Evolutionary conservation across 2,797 vertebrate genomes (phyloP), one percentile per base, ranked within the genome.

Genomic region (Petrocephalus schoutedeni): DNA sequence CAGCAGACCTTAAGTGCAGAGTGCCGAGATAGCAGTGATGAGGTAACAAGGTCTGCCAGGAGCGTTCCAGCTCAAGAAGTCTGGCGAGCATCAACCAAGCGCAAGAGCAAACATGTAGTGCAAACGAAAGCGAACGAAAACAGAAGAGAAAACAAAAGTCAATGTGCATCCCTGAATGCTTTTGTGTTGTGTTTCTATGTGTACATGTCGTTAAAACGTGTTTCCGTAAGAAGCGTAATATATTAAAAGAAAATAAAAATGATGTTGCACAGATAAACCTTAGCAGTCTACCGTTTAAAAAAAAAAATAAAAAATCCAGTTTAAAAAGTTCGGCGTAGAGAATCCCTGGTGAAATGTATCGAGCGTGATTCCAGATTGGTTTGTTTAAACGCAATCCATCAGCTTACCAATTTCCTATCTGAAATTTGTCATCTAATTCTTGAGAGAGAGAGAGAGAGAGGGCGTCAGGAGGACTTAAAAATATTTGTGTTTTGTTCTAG

Each of bases 81-180:
- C 77, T 88, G 87, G 84, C 89, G 87, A 95, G 93, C 91, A 90
- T 93, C 93, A 95, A 95, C 83, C 87, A 84, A 87, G 82, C 80
- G 74, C 82, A 51, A 85, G 93, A 95, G 93, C 93, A 92, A 95
- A 95, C 94, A 94, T 94, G 94, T 95, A 96, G 95, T 96, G 95
- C 95, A 96, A 95, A 96, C 93, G 92, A 96, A 96, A 96, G 93
- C 94, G 93, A 95, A 95, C 91, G 92, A 94, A 93, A 93, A 88
- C 87, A 91, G 94, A 89, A 90, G 92, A 86, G 36, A 91, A 94
- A 90, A 91, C 91, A 88, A 90, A 91, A 95, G 94, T 95, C 94
- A 93, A 95, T 94, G 95, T 95, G 94, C 95, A 95, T 96, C 95
- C 96, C 95, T 96, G 95, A 96, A 96, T 95, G 94, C 95, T 94